Percentiles rank a stretch among this genome's conserved stretches.
Evolutionary conservation across 2,113 vertebrate genomes (phyloP).

Genomic region (Maccullochella peelii): DNA sequence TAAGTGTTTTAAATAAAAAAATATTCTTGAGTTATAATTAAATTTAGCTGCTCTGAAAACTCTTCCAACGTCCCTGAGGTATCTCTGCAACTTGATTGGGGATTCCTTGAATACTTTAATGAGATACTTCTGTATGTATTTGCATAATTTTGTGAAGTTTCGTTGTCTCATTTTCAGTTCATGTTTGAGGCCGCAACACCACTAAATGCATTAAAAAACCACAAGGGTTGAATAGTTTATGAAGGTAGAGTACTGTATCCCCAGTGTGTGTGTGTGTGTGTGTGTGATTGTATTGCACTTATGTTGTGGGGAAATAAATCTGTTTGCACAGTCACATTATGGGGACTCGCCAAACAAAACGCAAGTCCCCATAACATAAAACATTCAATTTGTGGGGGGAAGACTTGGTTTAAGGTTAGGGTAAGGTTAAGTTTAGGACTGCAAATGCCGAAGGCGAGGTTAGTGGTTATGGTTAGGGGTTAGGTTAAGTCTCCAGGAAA

Average conservation of each 20-base stretch:
- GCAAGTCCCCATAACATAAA: no score
- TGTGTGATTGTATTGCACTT: background rate
- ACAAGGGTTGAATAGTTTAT: background rate
- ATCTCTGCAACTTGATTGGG: background rate
- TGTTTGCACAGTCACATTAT: no score
- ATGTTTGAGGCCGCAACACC: background rate
- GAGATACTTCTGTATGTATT: background rate
- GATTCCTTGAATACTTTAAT: conserved; percentile 9
- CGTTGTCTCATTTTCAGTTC: background rate
- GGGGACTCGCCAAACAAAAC: no score
- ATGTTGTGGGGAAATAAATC: no score
- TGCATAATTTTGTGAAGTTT: background rate
- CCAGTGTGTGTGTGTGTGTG: background rate
- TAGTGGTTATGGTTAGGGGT: no score
- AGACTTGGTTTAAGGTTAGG: no score
- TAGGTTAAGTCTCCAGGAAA: no score
- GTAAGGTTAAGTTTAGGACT: no score
- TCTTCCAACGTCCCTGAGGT: background rate
- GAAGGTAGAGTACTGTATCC: background rate
- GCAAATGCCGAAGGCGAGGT: no score
- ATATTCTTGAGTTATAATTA: background rate
- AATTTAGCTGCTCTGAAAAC: background rate
- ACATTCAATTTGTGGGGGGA: no score
- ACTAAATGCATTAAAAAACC: background rate
- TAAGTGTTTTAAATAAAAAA: background rate